Conservation (phyloP, 2,888 invertebrate genomes). For the Lycaena phlaeas region DNA sequence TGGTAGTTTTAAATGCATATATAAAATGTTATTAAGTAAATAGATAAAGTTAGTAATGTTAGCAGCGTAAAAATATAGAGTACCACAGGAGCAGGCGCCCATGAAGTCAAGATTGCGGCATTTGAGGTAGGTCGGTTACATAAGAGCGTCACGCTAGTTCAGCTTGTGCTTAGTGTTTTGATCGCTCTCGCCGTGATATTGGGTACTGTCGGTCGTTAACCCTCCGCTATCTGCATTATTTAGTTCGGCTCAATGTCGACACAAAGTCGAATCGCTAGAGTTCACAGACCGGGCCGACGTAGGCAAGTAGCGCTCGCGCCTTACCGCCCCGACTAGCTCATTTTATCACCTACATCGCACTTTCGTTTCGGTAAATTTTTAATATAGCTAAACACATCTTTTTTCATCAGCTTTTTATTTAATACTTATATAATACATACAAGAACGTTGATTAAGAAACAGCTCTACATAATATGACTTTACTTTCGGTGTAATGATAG, state of each 20-base stretch:
- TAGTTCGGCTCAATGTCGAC: conserved; percentile 65
- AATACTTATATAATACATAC: too few relatives aligned
- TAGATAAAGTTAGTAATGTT: too few relatives aligned
- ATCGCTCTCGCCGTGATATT: conserved; percentile 61
- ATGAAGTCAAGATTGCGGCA: conserved; percentile 18
- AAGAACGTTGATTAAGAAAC: too few relatives aligned
- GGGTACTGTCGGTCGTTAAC: conserved; percentile 66
- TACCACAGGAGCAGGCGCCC: conserved; percentile 8
- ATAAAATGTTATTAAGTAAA: too few relatives aligned
- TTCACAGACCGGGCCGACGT: conserved; percentile 61
- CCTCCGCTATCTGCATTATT: conserved; percentile 68
- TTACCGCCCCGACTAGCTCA: conserved; percentile 46
- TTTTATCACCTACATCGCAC: conserved; percentile 31
- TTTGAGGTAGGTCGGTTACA: conserved; percentile 49
- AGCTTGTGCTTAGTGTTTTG: conserved; percentile 50
- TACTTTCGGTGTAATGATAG: too few relatives aligned
- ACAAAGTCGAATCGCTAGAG: conserved; percentile 65
- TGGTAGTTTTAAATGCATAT: too few relatives aligned
- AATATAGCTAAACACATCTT: too few relatives aligned
- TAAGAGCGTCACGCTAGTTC: conserved; percentile 38
- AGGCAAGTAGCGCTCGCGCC: too few relatives aligned
- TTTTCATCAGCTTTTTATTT: too few relatives aligned
- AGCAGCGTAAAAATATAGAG: too few relatives aligned
- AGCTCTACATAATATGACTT: too few relatives aligned
- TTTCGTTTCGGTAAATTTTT: background rate